A percentile compares a stretch with the other conserved stretches of the same genome.
Conservation (phyloP, 2,888 invertebrate genomes). For the Tromatobia lineatoria region DNA sequence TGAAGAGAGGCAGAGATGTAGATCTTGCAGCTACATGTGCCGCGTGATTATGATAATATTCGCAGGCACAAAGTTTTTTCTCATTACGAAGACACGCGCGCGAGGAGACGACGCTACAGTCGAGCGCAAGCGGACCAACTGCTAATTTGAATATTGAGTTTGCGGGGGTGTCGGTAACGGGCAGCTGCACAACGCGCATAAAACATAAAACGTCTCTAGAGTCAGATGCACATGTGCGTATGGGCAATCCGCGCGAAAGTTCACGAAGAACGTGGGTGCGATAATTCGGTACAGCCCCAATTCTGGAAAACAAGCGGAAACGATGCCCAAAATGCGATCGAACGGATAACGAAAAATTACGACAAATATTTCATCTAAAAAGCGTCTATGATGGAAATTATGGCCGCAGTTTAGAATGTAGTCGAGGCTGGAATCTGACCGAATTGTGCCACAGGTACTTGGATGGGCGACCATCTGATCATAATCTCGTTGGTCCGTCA, state of each 20-base stretch:
- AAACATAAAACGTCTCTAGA: constrained; percentile 82
- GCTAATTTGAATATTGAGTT: constrained; percentile 84
- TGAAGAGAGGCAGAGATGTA: constrained; percentile 35
- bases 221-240: constrained; percentile 61
- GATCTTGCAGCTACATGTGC: constrained; percentile 56
- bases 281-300: constrained; percentile 55
- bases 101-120: constrained; percentile 45
- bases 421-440: too few species aligned
- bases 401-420: too few species aligned
- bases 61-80: constrained; percentile 72
- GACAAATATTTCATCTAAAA: background rate
- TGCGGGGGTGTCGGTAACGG: constrained; percentile 84
- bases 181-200: constrained; percentile 82
- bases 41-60: constrained; percentile 75
- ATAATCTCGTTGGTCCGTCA: too few species aligned
- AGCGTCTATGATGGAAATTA: too few species aligned
- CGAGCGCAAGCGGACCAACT: constrained; percentile 69
- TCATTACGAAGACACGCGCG: constrained; percentile 74
- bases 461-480: too few species aligned
- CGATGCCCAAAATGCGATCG: constrained; percentile 62
- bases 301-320: constrained; percentile 27
- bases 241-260: constrained; percentile 34
- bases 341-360: constrained; percentile 5
- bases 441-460: too few species aligned
- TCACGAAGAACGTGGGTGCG: constrained; percentile 64